Percentiles rank a stretch among this genome's conserved stretches.
Conservation (phyloP, 2,797 vertebrate species). For the Cirrhinus mrigala region DNA sequence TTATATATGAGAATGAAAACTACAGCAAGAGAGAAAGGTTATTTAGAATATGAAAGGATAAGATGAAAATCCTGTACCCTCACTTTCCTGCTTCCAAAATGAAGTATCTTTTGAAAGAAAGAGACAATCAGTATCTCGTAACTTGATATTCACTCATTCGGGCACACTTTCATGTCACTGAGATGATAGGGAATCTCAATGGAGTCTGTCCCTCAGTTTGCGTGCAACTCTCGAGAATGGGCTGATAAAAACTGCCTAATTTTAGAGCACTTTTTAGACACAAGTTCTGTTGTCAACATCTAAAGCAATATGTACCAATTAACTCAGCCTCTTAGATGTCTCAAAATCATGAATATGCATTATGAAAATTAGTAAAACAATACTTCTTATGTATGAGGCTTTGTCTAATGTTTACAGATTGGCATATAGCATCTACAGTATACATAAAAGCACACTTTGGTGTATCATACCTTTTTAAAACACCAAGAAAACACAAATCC, state of each 20-base stretch:
- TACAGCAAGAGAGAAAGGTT: slow-evolving; percentile 26
- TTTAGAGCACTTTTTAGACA: slow-evolving; percentile 2
- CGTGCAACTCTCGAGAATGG: slow-evolving; percentile 49
- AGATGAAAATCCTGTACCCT: slow-evolving; percentile 43
- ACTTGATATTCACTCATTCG: slow-evolving; percentile 62
- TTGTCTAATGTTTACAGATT: slow-evolving; percentile 40
- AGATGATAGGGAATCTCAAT: slow-evolving; percentile 52
- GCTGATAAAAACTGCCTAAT: slow-evolving; percentile 41
- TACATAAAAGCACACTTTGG: background rate
- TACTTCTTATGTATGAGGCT: background rate
- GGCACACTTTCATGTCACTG: slow-evolving; percentile 47
- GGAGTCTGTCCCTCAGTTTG: slow-evolving; percentile 36
- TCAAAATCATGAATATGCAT: slow-evolving; percentile 4
- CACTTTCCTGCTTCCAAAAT: slow-evolving; percentile 49
- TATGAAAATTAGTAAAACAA: slow-evolving; percentile 2
- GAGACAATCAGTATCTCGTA: slow-evolving; percentile 50
- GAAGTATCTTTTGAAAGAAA: slow-evolving; percentile 50
- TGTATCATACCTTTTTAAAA: background rate
- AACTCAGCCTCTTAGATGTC: slow-evolving; percentile 2
- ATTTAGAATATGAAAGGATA: slow-evolving; percentile 58
- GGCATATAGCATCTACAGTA: background rate
- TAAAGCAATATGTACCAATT: background rate
- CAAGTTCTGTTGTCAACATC: background rate
- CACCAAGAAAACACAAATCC: too few relatives aligned
- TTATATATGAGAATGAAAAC: slow-evolving; percentile 36